Base-by-base conservation (phyloP, 2,113 vertebrate genomes). In the Myiozetetes cayanensis region DNA sequence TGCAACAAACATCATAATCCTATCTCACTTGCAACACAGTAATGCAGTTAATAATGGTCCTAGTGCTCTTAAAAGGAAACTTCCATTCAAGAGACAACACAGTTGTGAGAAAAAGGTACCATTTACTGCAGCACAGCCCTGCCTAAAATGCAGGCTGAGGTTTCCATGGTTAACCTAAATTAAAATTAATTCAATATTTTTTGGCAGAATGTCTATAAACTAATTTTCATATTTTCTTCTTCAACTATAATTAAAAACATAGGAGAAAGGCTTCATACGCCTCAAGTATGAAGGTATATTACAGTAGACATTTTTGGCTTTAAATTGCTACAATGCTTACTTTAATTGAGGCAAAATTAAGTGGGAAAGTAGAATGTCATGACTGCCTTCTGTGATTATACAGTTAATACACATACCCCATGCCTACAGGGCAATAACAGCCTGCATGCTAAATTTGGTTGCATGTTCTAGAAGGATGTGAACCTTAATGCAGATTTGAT, bases 121-220 rank as follows among this genome's bases (percentile, higher is more conserved):
- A 91, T 88, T 95, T 74, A 77, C 50, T 67, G 30, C 67, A 95
- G 67, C 55, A 77, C 49, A 90, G 67, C 39, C 63, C 47, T 90
- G 82, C 55, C 72, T 91, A 94, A 67, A 67, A 93, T 37, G 50
- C 78, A 86, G 74, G 71, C 61, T 91, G 76, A 93, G 76, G 89
- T 94, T 97, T 95, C 92, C 56, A 80, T 70, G 65, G 75, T 62
- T 95, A 97, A 96, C 87, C 75, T 90, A 96, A 96, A 97, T 90
- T 80, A 93, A 96, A 97, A 95, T 95, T 61, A 92, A 87, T 81
- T 92, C 72, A 58, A 28, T 56, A 65, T 85, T 94, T 87, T 90
- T 90, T 95, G 71, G 84, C 70, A 85, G 73, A 82, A 94, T 22
- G 35, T 95, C 72, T 93, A 65, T 53, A 85, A 91, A 72, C 58